These are phyloP conservation scores for Pangasius sanitwongsei DNA, from an alignment of 2,797 vertebrate species.

Conservation along the genomic window DNA sequence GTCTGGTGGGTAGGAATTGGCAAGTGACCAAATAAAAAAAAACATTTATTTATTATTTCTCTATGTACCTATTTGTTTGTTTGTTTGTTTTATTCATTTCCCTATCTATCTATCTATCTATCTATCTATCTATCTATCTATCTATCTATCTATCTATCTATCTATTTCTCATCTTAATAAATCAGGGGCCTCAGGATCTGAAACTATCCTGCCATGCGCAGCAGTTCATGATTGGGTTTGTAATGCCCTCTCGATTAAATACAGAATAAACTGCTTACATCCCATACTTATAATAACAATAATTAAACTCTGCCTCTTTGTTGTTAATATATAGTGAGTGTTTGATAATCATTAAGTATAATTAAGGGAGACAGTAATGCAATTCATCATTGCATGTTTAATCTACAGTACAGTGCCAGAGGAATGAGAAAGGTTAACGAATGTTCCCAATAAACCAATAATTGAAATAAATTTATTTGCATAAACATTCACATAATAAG, in stretches of 20 bases:
- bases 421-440: neutral
- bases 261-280: neutral
- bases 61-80: neutral
- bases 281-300: neutral
- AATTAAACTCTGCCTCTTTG: slow-evolving; percentile 37
- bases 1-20: too few relatives aligned
- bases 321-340: slow-evolving; percentile 40
- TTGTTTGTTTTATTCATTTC: too few relatives aligned
- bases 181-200: neutral
- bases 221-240: neutral
- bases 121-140: neutral
- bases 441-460: neutral
- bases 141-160: neutral
- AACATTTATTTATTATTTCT: neutral
- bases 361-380: neutral
- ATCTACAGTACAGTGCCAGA: neutral
- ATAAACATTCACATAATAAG: neutral
- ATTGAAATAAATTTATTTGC: neutral
- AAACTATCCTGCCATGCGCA: neutral
- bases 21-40: too few relatives aligned
- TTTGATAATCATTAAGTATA: slow-evolving; percentile 34
- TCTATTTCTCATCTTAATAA: neutral
- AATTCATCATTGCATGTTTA: neutral
- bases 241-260: neutral
- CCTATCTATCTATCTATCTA: too few relatives aligned